Evolutionary conservation across 1,140 invertebrate genomes (phyloP).

Genomic region (Doryteuthis pealeii): DNA sequence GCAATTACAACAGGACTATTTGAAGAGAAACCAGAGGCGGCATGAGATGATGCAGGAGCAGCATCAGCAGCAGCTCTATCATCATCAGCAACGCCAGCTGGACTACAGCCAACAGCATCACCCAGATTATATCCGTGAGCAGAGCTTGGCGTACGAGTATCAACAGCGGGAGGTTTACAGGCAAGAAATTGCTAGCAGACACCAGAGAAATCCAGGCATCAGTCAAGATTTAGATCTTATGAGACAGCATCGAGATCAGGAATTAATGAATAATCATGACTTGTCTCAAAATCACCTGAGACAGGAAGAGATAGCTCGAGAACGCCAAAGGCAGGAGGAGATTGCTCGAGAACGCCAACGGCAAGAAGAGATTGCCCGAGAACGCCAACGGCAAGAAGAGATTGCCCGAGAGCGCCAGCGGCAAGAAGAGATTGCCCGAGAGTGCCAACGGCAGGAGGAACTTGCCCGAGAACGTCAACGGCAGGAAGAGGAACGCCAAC

Average conservation of each 20-base stretch:
- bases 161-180: too few relatives aligned
- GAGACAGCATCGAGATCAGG: not conserved
- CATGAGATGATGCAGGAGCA: conserved; percentile 3
- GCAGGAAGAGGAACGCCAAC: too few relatives aligned
- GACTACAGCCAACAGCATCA: too few relatives aligned
- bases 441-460: too few relatives aligned
- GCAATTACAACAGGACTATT: not conserved
- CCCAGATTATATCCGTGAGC: too few relatives aligned
- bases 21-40: not conserved
- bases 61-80: not conserved
- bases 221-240: not conserved
- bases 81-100: too few relatives aligned
- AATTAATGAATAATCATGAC: not conserved
- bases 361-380: not conserved
- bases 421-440: too few relatives aligned
- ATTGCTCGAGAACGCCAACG: not conserved
- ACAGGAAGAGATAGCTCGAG: not conserved
- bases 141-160: too few relatives aligned
- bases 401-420: too few relatives aligned
- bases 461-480: too few relatives aligned
- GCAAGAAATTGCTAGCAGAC: too few relatives aligned
- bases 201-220: not conserved
- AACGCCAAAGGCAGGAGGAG: not conserved
- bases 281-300: not conserved
- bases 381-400: not conserved